Conservation (phyloP, 1,140 invertebrate genomes). For the Antheraea mylitta region DNA sequence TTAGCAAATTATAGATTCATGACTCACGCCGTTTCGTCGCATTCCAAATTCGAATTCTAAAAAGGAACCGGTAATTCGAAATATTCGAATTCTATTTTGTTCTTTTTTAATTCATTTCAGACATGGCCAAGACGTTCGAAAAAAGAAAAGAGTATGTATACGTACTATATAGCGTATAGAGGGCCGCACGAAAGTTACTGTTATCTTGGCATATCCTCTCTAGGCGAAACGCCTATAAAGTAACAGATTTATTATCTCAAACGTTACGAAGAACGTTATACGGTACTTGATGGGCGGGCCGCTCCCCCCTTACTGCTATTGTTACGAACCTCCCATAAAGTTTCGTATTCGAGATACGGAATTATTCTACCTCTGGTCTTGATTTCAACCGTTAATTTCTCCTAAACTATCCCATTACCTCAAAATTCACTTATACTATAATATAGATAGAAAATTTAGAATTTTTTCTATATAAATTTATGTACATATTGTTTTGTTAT, state of each 20-base stretch:
- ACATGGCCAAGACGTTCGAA: slow-evolving; percentile 43
- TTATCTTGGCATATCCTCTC: slow-evolving; percentile 80
- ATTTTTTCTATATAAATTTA: slow-evolving; percentile 63
- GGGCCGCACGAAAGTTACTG: slow-evolving; percentile 77
- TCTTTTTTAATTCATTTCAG: slow-evolving; percentile 44
- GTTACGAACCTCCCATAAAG: slow-evolving; percentile 76
- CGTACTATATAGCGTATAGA: slow-evolving; percentile 60
- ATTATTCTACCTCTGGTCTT: slow-evolving; percentile 71
- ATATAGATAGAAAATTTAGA: slow-evolving; percentile 54
- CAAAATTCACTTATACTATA: slow-evolving; percentile 30
- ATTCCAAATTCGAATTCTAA: slow-evolving; percentile 29
- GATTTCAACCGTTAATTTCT: slow-evolving; percentile 46
- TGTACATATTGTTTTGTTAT: slow-evolving; percentile 12
- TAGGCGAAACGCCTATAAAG: slow-evolving; percentile 74
- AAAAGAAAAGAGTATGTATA: slow-evolving; percentile 42
- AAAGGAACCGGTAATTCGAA: slow-evolving; percentile 9
- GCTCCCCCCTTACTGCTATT: slow-evolving; percentile 77
- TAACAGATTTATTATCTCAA: slow-evolving; percentile 68
- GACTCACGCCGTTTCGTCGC: not conserved
- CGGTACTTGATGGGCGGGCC: slow-evolving; percentile 70
- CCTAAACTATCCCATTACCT: slow-evolving; percentile 15
- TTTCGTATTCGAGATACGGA: slow-evolving; percentile 53
- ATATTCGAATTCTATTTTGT: slow-evolving; percentile 14
- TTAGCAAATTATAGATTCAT: not conserved
- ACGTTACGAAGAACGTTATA: slow-evolving; percentile 50